Evolutionary conservation across 1,140 invertebrate species (phyloP).

Genomic region (Diorhabda sublineata): DNA sequence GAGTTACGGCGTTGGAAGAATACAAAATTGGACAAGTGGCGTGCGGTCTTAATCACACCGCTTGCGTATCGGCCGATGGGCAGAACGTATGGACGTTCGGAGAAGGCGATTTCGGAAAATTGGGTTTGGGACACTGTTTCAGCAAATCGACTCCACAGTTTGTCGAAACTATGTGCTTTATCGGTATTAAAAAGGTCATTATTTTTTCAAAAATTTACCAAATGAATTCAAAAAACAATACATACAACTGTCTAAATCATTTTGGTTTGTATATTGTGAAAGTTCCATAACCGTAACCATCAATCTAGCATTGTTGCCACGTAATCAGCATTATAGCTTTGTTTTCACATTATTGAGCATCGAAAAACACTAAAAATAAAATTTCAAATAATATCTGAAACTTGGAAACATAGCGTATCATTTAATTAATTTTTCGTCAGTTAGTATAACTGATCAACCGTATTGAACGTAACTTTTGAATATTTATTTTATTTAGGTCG

Average conservation of each 20-base stretch:
- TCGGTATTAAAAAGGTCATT: conserved; percentile 53
- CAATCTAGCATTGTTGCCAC: no score
- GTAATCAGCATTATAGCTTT: no score
- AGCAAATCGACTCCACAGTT: conserved; percentile 55
- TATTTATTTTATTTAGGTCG: conserved; percentile 41
- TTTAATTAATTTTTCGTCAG: no score
- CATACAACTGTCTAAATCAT: no score
- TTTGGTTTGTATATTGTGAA: no score
- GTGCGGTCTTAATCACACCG: conserved; percentile 63
- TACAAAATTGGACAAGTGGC: conserved; percentile 49
- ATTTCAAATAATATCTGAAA: no score
- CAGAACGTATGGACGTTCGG: conserved; percentile 64
- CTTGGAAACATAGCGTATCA: no score
- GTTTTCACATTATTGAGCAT: no score
- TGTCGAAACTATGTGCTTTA: conserved; percentile 55
- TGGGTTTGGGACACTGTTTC: conserved; percentile 57
- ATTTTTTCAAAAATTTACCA: not conserved
- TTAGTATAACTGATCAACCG: no score
- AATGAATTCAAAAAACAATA: not conserved
- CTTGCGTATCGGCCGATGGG: conserved; percentile 58
- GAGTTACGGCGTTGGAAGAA: conserved; percentile 51
- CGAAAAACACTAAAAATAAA: no score
- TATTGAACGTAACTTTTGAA: no score
- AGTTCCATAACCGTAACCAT: not conserved
- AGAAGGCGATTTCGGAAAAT: conserved; percentile 65